A percentile compares a stretch with the other conserved stretches of the same genome.
Evolutionary conservation across 2,888 invertebrate species (phyloP).

Genomic region (Agelastica alni): DNA sequence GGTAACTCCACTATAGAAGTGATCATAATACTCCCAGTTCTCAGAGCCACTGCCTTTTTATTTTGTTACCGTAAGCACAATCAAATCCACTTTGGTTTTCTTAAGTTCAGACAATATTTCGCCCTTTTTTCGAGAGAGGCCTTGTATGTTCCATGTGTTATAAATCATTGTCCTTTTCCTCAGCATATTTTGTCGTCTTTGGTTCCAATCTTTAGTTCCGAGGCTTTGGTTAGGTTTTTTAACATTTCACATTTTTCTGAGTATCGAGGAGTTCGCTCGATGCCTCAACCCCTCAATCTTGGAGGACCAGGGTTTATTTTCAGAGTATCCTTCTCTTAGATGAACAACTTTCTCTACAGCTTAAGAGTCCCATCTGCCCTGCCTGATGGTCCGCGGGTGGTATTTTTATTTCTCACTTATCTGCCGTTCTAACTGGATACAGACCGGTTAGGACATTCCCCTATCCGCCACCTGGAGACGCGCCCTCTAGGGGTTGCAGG

Average conservation of each 20-base stretch:
- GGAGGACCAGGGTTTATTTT: background rate
- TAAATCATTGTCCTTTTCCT: background rate
- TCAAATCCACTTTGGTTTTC: too few relatives aligned
- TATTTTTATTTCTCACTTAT: constrained; percentile 9
- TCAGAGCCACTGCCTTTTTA: too few relatives aligned
- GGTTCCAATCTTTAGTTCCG: background rate
- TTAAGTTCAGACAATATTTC: background rate
- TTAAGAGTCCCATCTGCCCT: constrained; percentile 2
- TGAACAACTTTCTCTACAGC: background rate
- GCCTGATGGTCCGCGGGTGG: constrained; percentile 9
- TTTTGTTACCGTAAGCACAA: too few relatives aligned
- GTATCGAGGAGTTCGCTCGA: background rate
- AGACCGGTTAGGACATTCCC: constrained; percentile 3
- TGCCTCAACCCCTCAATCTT: too few relatives aligned
- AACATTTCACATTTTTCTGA: background rate
- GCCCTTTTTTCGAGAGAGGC: background rate
- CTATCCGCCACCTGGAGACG: constrained; percentile 7
- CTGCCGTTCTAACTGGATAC: background rate
- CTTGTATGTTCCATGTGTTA: background rate
- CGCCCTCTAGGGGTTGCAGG: constrained; percentile 8
- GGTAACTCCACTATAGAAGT: too few relatives aligned
- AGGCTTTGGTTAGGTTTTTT: background rate
- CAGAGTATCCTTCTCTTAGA: background rate
- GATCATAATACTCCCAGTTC: too few relatives aligned
- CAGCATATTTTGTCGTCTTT: background rate